Percentiles rank a stretch among this genome's conserved stretches.
Conservation (phyloP, 2,888 invertebrate species). For the Yponomeuta evonymella region DNA sequence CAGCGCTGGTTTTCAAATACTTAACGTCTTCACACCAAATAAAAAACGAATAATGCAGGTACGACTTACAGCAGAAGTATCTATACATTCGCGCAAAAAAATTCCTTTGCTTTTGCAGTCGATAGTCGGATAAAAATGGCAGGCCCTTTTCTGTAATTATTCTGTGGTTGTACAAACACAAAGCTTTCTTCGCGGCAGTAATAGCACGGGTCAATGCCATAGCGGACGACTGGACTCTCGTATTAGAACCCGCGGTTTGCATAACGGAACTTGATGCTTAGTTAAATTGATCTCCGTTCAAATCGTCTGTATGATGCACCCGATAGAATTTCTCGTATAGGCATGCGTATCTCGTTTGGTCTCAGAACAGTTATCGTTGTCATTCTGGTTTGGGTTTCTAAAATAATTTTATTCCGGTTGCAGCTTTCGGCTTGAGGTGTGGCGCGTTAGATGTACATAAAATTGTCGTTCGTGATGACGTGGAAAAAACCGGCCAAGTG, state of each 20-base stretch:
- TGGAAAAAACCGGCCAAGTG: not conserved
- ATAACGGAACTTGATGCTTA: conserved; percentile 43
- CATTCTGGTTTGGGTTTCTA: too few species aligned
- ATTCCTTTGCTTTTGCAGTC: too few species aligned
- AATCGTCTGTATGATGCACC: conserved; percentile 52
- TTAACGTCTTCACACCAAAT: too few species aligned
- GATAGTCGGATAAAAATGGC: too few species aligned
- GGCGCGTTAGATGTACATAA: not conserved
- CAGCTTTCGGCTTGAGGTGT: not conserved
- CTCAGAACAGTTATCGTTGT: not conserved
- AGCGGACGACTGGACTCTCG: conserved; percentile 42
- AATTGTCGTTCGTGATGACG: not conserved
- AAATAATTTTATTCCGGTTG: not conserved
- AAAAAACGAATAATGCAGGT: too few species aligned
- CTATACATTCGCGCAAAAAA: too few species aligned
- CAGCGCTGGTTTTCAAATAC: too few species aligned
- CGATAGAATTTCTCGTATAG: conserved; percentile 23
- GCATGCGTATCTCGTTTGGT: not conserved
- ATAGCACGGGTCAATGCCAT: conserved; percentile 50
- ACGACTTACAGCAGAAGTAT: too few species aligned
- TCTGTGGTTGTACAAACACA: not conserved
- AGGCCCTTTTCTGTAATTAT: too few species aligned
- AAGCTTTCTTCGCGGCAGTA: not conserved
- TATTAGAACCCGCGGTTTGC: conserved; percentile 29
- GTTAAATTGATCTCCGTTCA: conserved; percentile 23